Base-by-base conservation (phyloP, 2,888 invertebrate genomes). In the Parnassius orleans region DNA sequence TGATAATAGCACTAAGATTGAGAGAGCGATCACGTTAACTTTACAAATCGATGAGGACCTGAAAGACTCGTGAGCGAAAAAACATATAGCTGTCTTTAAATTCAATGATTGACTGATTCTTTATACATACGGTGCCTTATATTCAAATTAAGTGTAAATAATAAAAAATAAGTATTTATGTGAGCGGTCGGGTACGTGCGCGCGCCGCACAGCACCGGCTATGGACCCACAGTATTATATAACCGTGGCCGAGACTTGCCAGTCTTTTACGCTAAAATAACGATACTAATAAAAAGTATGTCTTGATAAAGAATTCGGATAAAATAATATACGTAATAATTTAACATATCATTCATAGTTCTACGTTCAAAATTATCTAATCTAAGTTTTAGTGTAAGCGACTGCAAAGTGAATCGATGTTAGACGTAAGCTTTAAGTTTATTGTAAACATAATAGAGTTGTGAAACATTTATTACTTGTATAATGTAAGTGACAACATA, bases 151-250 rank as follows among this genome's bases (percentile, higher is more conserved):
- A 69, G 64, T 84, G 84, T 83, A 83, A 69, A 84, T 83, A 83
- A 66, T 79, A 78, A 71, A 10, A n/a, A 50, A 57, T 83, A 80
- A 78, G 79, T 83, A 82, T 81, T 78, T 79, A 80, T 77, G 72
- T 65, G 67, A 11, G 43, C 50, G 47, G 24, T 47, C 62, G 57
- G 48, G 61, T 55, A 62, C 24, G 48, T 7, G 14, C 14, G 14
- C 9, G 48, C 48, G 14, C 14, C 14, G 14, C 48, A 9, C 3
- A 14, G 10, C 7, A 33, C 33, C 33, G 12, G 46, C 46, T 0
- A 9, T 9, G 14, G 48, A n/a, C 1, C 48, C 48, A 15, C 48
- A 48, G 48, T 60, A 60, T 60, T 53, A 60, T 44, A 11, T 9
- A 24, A 12, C 44, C 33, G 14, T 41, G 9, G 54, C 54, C 55